Base-by-base conservation (phyloP, 2,888 invertebrate species). In the Chirona hameri region DNA sequence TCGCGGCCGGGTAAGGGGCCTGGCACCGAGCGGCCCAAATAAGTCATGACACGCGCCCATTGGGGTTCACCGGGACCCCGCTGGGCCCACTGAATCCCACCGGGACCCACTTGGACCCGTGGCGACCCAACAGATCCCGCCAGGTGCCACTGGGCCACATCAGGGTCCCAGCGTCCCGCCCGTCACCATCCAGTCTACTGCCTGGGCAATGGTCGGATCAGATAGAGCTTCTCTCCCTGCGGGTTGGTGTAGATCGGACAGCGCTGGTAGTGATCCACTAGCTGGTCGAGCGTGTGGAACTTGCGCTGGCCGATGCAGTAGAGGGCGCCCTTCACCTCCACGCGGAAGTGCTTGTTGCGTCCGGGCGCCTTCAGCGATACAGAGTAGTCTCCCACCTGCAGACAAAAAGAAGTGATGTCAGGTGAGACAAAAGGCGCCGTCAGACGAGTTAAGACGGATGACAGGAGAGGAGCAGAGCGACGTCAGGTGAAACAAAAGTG, bases 201-300 rank as follows among this genome's bases (percentile, higher is more conserved):
- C 82, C 84, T 84, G 82, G 96, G 96, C 88, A 99, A 92, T 85
- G 99, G 94, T 87, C 97, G 94, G 87, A 98, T 95, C 86, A 99
- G 92, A 91, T 96, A 99, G 84, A 99, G 91, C 90, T 98, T 98
- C 90, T 99, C 99, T 86, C 97, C 97, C 89, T 96, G 95, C 89
- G 96, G 96, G 91, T 96, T 97, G 87, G 97, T 98, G 90, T 98
- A 99, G 88, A 99, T 99, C 86, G 99, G 99, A 87, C 99, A 97
- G 88, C 96, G 93, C 91, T 97, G 98, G 91, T 99, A 99, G 90
- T 99, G 99, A 88, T 96, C 95, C 86, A 99, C 98, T 86, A 99
- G 92, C 89, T 97, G 97, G 88, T 99, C 98, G 87, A 99, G 91
- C 83, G 95, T 93, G 87, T 95, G 93, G 90, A 99, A 99, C 90